Base-by-base conservation (phyloP, 2,888 invertebrate genomes). In the Kuschelorhynchus macadamiae region DNA sequence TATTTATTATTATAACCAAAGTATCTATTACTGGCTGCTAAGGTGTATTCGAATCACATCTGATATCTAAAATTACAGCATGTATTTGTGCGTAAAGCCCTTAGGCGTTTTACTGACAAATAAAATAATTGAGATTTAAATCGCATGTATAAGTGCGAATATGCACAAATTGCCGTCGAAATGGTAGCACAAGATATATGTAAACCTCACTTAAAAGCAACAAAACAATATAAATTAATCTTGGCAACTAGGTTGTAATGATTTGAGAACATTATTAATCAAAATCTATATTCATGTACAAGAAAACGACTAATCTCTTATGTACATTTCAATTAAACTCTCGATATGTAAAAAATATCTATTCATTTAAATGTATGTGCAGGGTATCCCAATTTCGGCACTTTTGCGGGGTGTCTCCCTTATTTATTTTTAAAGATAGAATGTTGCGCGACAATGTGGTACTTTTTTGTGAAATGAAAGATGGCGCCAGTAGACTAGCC, bases 1-100 rank as follows among this genome's bases (percentile, higher is more conserved):
- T 59, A 65, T 65, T 65, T 57, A 65, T 65, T 65, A 67, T 55
- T 36, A 55, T 61, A 66, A 39, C 53, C 59, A 59, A 65, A 66
- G 60, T 60, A 66, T 59, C 59, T 60, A 66, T 66, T 66, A 66
- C 67, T 47, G 47, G 64, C 41, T 42, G 57, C 46, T 57, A 57
- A 57, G 65, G 62, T 62, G 62, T 41, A 62, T 57, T 65, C 41
- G 52, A 59, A 49, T 57, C 67, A 60, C 66, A 60, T 60, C 60
- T 66, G 66, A 66, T 66, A 60, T 66, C 47, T 49, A 16, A 66
- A 66, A 66, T 60, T 65, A 65, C 44, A 65, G 25, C 18, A 20
- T 50, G 50, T 50, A 50, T 42, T 25, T 65, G 50, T 65, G 65
- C 65, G 57, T 57, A 57, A 44, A 25, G 30, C 42, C 65, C 50